phyloP scores from a whole-genome alignment of 64 coral and sea anemone species.

The Cladopsammia gracilis region DNA sequence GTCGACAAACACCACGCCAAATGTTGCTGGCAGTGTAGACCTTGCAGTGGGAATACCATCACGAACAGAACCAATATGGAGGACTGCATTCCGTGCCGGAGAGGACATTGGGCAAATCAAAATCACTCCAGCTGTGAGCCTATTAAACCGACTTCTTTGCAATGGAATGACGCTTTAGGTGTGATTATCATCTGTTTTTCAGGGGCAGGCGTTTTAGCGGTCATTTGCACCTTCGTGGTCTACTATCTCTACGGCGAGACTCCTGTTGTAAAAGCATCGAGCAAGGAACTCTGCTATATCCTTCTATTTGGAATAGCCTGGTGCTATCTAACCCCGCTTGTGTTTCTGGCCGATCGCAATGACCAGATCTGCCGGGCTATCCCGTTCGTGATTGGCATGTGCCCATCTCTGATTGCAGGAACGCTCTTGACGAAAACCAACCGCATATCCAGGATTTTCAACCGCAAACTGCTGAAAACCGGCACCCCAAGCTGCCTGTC shows the following conservation, averaged over 20 bases:
- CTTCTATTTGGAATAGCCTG: slow-evolving; percentile 81
- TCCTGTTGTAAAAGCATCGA: slow-evolving; percentile 83
- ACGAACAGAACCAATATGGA: slow-evolving; percentile 72
- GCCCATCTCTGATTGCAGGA: slow-evolving; percentile 81
- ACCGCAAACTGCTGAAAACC: slow-evolving; percentile 81
- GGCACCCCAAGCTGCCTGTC: slow-evolving; percentile 80
- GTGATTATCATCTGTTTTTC: slow-evolving; percentile 61
- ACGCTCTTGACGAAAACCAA: slow-evolving; percentile 91
- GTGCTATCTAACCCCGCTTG: slow-evolving; percentile 73
- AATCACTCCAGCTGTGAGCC: slow-evolving; percentile 70
- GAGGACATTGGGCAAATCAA: slow-evolving; percentile 66
- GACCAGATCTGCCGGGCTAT: slow-evolving; percentile 64
- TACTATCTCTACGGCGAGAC: slow-evolving; percentile 73
- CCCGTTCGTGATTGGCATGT: slow-evolving; percentile 74
- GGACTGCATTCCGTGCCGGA: slow-evolving; percentile 69
- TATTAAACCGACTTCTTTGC: slow-evolving; percentile 68
- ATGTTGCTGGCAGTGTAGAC: slow-evolving; percentile 84
- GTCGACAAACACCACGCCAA: slow-evolving; percentile 53
- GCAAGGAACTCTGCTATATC: slow-evolving; percentile 83
- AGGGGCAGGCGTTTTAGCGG: slow-evolving; percentile 57
- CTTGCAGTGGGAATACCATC: slow-evolving; percentile 62
- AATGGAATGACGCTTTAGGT: slow-evolving; percentile 63
- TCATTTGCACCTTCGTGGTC: slow-evolving; percentile 61
- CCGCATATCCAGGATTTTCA: slow-evolving; percentile 86
- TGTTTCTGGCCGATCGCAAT: slow-evolving; percentile 73